Evolutionary conservation across 2,888 invertebrate genomes (phyloP).

Genomic region (Drosophila planitibia): DNA sequence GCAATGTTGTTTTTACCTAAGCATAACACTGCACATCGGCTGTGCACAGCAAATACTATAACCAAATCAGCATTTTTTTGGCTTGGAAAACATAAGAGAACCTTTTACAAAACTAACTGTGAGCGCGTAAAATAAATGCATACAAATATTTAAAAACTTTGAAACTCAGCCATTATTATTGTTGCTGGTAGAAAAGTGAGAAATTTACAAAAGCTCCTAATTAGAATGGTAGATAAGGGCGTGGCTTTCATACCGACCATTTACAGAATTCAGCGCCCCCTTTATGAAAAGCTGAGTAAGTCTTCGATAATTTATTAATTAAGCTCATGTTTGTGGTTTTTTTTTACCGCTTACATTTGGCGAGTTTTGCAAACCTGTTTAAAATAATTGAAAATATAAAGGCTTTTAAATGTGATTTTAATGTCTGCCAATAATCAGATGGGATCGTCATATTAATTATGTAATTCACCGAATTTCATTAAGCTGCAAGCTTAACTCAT

Average conservation of each 20-base stretch:
- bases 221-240: neutral
- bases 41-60: constrained; percentile 24
- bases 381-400: neutral
- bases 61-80: constrained; percentile 25
- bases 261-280: neutral
- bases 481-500: neutral
- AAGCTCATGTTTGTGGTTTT: neutral
- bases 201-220: neutral
- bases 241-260: neutral
- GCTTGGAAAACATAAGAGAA: neutral
- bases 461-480: neutral
- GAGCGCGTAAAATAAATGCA: neutral
- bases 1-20: constrained; percentile 36
- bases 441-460: neutral
- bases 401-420: neutral
- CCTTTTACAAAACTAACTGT: neutral
- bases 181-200: neutral
- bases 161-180: neutral
- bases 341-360: neutral
- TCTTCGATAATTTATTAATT: neutral
- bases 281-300: neutral
- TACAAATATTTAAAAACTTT: neutral
- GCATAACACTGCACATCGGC: constrained; percentile 47
- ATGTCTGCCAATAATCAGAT: neutral
- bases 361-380: neutral